Conservation (phyloP, 2,113 vertebrate genomes). For the Clarias magur region DNA sequence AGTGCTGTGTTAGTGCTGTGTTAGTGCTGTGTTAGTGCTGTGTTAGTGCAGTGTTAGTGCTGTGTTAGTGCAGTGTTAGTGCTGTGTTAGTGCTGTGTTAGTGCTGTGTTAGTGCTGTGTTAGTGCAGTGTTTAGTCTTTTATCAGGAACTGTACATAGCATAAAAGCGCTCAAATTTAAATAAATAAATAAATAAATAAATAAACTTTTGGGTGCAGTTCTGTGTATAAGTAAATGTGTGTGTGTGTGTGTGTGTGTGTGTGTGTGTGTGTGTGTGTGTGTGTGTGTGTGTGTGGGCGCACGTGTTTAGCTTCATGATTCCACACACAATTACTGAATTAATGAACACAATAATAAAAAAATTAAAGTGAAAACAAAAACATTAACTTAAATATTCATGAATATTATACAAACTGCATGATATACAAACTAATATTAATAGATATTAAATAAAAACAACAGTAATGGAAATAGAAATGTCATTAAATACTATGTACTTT, state of each 20-base stretch:
- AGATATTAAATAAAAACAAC: background rate
- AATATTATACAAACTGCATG: background rate
- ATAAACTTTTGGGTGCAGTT: background rate
- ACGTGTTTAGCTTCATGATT: background rate
- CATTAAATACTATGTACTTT: background rate
- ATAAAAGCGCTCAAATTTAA: too few relatives aligned
- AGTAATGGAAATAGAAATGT: too few relatives aligned
- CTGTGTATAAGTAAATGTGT: background rate
- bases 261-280: slow-evolving; percentile 10
- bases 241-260: background rate
- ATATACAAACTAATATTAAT: background rate
- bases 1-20: too few relatives aligned
- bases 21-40: too few relatives aligned
- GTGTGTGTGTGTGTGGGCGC: background rate
- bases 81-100: too few relatives aligned
- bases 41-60: too few relatives aligned
- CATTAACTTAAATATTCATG: background rate
- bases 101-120: too few relatives aligned
- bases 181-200: too few relatives aligned
- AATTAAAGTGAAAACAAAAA: background rate
- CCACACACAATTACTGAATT: background rate
- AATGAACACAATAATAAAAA: background rate
- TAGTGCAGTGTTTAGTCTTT: too few relatives aligned
- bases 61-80: too few relatives aligned
- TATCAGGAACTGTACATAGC: too few relatives aligned